phyloP scores from a whole-genome alignment of 2,888 invertebrate genomes.

The Thalpophila matura region DNA sequence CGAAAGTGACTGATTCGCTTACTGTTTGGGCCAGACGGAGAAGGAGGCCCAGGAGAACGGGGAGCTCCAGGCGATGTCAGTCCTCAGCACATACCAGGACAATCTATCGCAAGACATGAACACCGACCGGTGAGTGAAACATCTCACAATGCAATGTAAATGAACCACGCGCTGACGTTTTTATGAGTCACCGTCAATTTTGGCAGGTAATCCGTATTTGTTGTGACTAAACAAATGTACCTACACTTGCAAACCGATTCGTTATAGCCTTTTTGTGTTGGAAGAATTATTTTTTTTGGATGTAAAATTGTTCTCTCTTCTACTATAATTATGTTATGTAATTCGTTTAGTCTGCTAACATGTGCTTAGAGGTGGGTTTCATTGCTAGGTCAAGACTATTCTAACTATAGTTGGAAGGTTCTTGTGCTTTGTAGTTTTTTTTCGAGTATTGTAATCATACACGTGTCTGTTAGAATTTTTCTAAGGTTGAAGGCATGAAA shows the following conservation, averaged over 20 bases:
- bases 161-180: constrained; percentile 40
- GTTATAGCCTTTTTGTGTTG: constrained; percentile 28
- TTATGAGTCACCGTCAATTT: constrained; percentile 49
- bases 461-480: not conserved
- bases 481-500: not conserved
- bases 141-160: constrained; percentile 37
- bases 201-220: constrained; percentile 33
- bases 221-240: constrained; percentile 36
- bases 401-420: constrained; percentile 4
- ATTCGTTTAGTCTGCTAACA: constrained; percentile 7
- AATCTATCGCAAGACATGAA: constrained; percentile 91
- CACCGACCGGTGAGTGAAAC: constrained; percentile 89
- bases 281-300: constrained; percentile 8
- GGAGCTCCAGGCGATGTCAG: constrained; percentile 91
- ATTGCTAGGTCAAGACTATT: constrained; percentile 4
- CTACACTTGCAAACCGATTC: constrained; percentile 26
- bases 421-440: not conserved
- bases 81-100: constrained; percentile 91
- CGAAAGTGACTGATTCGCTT: constrained; percentile 52
- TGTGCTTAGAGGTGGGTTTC: constrained; percentile 6
- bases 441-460: not conserved
- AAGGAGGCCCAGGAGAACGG: constrained; percentile 80
- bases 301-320: not conserved
- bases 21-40: constrained; percentile 84
- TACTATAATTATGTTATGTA: constrained; percentile 34